Evolutionary conservation across 2,113 vertebrate genomes (phyloP), one percentile per base, ranked within the genome.

Genomic region (Lepus europaeus): DNA sequence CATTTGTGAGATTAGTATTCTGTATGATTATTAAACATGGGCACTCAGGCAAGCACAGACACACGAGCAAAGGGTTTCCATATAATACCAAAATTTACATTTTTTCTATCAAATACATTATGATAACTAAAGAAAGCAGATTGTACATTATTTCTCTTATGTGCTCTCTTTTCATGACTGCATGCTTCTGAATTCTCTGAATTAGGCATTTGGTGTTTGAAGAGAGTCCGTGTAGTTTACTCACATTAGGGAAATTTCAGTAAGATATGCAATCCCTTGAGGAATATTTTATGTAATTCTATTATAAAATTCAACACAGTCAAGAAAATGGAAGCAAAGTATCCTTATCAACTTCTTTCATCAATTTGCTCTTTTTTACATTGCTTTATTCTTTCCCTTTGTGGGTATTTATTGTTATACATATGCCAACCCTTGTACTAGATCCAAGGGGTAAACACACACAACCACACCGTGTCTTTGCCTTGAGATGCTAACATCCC

Each of bases 311-410:
- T 87, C 11, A 63, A n/a, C 33, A 53, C 7, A 59, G 20, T 27
- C 79, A 20, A 95, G 63, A 96, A 91, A 92, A 79, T 27, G 13
- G 25, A 93, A 81, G 39, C 17, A 91, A 89, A 53, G 4, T 83
- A 4, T 5, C 25, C 90, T 73, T 73, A 33, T 39, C 8, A 39
- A 36, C 12, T 68, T 79, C 45, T 2, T 31, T 14, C 2, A 63
- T 25, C 27, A 14, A n/a, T 53, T 66, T 66, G 53, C 79, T 51
- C 31, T 33, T 70, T 81, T 83, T 66, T 73, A 45, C 33, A 83
- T 63, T 81, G 17, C 84, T 53, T 84, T 59, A 19, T 17, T 56
- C 23, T 76, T 76, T 59, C 31, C 7, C 1, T 85, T 45, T 3
- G 49, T 53, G 25, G 70, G 29, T 36, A 83, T 76, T 90, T 87